These are phyloP conservation scores for Diplogasteroides magnus DNA, from an alignment of 1,140 invertebrate genomes.

Conservation along the genomic window DNA sequence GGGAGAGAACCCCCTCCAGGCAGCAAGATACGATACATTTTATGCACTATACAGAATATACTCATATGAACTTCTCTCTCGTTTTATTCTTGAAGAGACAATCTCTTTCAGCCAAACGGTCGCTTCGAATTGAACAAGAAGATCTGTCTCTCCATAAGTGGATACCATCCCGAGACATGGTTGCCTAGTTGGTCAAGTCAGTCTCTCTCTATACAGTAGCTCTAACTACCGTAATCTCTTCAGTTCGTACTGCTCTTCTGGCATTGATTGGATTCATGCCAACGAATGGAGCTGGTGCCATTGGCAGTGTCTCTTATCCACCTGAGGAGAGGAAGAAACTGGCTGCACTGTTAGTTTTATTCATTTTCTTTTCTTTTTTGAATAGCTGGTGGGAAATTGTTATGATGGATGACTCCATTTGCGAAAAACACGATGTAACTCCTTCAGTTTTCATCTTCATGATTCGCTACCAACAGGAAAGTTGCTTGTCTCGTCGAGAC, in stretches of 20 bases:
- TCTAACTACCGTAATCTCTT: slow-evolving; percentile 30
- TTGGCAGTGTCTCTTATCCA: slow-evolving; percentile 81
- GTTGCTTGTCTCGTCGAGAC: no score
- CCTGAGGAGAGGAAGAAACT: slow-evolving; percentile 74
- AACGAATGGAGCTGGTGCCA: slow-evolving; percentile 74
- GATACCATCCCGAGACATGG: slow-evolving; percentile 95
- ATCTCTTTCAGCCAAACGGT: slow-evolving; percentile 74
- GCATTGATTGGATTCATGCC: slow-evolving; percentile 91
- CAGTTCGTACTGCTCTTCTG: slow-evolving; percentile 80
- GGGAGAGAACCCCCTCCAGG: no score
- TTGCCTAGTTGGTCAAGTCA: slow-evolving; percentile 83
- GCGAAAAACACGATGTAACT: background rate
- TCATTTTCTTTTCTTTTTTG: background rate
- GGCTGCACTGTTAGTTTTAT: slow-evolving; percentile 67
- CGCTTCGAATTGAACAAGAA: slow-evolving; percentile 89
- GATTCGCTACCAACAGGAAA: no score
- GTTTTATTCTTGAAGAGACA: slow-evolving; percentile 10
- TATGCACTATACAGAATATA: no score
- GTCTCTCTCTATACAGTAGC: slow-evolving; percentile 23
- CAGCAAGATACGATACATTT: no score
- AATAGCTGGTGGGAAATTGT: background rate
- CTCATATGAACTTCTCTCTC: no score
- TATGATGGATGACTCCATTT: background rate
- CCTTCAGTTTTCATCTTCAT: no score
- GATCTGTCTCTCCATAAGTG: slow-evolving; percentile 91